phyloP scores from a whole-genome alignment of 2,797 vertebrate species.

The Hypotaenidia okinawae region DNA sequence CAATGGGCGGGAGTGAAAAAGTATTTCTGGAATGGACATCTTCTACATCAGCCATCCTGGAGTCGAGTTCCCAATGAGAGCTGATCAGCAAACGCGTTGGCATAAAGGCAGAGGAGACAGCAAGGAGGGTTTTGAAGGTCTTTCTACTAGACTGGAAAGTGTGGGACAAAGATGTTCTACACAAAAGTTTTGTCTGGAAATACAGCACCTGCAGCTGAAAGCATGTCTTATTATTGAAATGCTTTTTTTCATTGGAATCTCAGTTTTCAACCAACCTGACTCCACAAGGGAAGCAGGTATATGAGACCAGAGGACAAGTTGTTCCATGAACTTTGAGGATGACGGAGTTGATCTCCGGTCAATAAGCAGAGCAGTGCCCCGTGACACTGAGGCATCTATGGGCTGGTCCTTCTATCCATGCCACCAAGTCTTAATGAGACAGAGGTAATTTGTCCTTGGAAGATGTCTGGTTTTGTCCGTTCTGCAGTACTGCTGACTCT shows the following conservation, averaged over 20 bases:
- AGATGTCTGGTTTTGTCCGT: background rate
- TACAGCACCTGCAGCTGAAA: background rate
- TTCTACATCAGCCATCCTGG: background rate
- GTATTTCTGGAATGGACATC: background rate
- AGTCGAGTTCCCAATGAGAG: background rate
- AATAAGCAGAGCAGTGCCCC: background rate
- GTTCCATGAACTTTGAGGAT: background rate
- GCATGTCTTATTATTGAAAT: background rate
- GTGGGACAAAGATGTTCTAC: background rate
- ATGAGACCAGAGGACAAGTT: background rate
- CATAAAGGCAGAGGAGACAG: background rate
- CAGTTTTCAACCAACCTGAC: background rate
- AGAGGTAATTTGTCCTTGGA: background rate
- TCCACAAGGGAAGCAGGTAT: background rate
- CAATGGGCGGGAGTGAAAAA: background rate
- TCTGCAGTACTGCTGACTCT: background rate
- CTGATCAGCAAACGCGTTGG: background rate
- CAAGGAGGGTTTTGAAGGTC: background rate
- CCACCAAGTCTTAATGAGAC: background rate
- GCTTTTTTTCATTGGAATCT: background rate
- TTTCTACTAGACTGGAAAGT: background rate
- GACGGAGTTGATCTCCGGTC: background rate
- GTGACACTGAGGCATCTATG: rapidly evolving
- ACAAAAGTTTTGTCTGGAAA: background rate
- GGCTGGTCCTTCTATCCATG: background rate